Base-by-base conservation (phyloP, 1,140 invertebrate species). In the Vanessa atalanta region DNA sequence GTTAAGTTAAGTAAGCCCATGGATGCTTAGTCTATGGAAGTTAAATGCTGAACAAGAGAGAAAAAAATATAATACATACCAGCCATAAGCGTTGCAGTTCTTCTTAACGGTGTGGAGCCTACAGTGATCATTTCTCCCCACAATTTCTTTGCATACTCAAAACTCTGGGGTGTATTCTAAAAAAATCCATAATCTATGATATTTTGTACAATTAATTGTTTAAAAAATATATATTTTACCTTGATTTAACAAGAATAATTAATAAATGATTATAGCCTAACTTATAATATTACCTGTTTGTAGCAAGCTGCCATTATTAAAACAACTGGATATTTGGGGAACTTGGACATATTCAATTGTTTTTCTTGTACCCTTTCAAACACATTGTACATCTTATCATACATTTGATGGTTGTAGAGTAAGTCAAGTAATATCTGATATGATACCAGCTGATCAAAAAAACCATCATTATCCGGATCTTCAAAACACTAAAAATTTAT, bases 341-440 rank as follows among this genome's bases (percentile, higher is more conserved):
- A 96, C 70, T 94, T 94, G 3, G 90, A 88, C 79, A 94, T 95
- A 72, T 94, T 90, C 3, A 95, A 79, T 82, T 95, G 94, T 80
- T 93, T 94, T 0, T 90, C 79, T 83, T 94, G 89, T 9, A 96
- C 93, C 14, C 88, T 84, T 50, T 96, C 93, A 88, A 95, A 97
- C 13, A 95, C 85, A 65, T 94, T 90, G 61, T 95, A 88, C 53
- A 97, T 94, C 64, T 97, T 94, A 48, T 95, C 81, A 86, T 96
- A 97, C 91, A 93, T 95, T 76, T 93, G 79, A 87, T 97, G 94
- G 55, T 95, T 95, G 79, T 94, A 97, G 0, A 97, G 87, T 2
- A 98, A 86, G 89, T 97, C 95, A 84, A 97, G 85, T 7, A 97
- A 79, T 65, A 97, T 93, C 78, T 96, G 95, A 81, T 95, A 95